These are phyloP conservation scores for Thamnophis sirtalis DNA, from an alignment of 2,113 vertebrate species.

Conservation along the genomic window DNA sequence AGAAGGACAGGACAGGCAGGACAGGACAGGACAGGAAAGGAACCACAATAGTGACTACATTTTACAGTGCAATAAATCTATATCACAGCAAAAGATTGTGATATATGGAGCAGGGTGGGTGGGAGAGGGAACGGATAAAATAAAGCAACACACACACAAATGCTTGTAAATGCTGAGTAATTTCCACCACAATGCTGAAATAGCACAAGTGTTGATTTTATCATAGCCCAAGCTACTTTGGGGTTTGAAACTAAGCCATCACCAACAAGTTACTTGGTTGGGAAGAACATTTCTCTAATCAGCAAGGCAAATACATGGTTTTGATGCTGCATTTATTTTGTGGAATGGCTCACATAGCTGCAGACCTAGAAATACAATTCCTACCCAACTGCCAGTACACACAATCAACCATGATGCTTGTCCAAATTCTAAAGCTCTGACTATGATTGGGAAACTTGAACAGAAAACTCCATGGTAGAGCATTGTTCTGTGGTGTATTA, in stretches of 20 bases:
- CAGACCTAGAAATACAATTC: conserved; percentile 50
- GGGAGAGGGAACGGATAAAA: conserved; percentile 37
- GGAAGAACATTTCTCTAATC: conserved; percentile 54
- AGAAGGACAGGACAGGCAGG: background rate
- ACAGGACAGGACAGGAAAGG: background rate
- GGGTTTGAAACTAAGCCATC: conserved; percentile 64
- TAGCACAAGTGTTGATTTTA: conserved; percentile 56
- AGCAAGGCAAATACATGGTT: conserved; percentile 40
- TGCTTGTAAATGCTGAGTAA: conserved; percentile 46
- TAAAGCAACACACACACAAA: conserved; percentile 7
- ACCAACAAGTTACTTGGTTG: conserved; percentile 52
- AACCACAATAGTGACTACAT: conserved; percentile 34
- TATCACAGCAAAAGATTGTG: conserved; percentile 15
- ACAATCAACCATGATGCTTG: conserved; percentile 21
- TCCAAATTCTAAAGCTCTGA: conserved; percentile 22
- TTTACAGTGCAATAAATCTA: conserved; percentile 15
- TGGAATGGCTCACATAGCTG: conserved; percentile 44
- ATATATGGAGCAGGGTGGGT: conserved; percentile 23
- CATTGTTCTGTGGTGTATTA: background rate
- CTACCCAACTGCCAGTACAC: conserved; percentile 30
- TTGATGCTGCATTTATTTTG: conserved; percentile 52
- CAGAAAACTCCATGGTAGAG: conserved; percentile 11
- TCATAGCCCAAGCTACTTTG: conserved; percentile 51
- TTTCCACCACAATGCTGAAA: conserved; percentile 62
- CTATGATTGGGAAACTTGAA: conserved; percentile 18